phyloP scores from a whole-genome alignment of 2,113 vertebrate species.

The Haplochromis burtoni region DNA sequence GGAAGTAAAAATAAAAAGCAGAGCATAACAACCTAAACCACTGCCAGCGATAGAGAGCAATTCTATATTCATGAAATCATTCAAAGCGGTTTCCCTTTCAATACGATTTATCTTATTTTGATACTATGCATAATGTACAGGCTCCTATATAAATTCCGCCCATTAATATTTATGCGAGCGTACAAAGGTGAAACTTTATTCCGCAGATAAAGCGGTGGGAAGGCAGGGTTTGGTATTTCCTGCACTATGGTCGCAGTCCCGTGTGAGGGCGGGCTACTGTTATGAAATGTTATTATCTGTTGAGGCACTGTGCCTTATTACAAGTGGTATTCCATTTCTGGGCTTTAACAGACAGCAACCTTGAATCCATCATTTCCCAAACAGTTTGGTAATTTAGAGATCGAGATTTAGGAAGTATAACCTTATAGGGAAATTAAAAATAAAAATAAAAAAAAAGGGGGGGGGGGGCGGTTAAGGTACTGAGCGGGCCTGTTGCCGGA shows the following conservation, averaged over 20 bases:
- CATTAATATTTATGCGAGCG: conserved; percentile 27
- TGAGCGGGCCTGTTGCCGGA: conserved; percentile 29
- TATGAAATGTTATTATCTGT: conserved; percentile 34
- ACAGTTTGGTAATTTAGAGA: neutral
- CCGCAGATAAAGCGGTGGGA: neutral
- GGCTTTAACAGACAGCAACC: neutral
- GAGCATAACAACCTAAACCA: neutral
- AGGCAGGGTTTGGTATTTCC: conserved; percentile 12
- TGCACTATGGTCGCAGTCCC: neutral
- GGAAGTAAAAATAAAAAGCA: neutral
- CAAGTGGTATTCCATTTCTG: neutral
- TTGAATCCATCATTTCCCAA: neutral
- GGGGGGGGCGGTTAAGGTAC: neutral
- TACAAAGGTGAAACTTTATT: conserved; percentile 5
- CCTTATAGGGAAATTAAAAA: neutral
- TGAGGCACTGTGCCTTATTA: conserved; percentile 76
- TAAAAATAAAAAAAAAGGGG: neutral
- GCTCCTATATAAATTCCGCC: neutral
- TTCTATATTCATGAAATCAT: neutral
- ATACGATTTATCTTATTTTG: neutral
- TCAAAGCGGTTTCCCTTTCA: neutral
- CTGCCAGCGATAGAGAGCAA: neutral
- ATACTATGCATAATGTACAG: neutral
- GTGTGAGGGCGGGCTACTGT: neutral
- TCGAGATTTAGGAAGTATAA: neutral